Percentiles rank a stretch among this genome's conserved stretches.
Evolutionary conservation across 2,888 invertebrate genomes (phyloP).

Genomic region (Limnephilus rhombicus): DNA sequence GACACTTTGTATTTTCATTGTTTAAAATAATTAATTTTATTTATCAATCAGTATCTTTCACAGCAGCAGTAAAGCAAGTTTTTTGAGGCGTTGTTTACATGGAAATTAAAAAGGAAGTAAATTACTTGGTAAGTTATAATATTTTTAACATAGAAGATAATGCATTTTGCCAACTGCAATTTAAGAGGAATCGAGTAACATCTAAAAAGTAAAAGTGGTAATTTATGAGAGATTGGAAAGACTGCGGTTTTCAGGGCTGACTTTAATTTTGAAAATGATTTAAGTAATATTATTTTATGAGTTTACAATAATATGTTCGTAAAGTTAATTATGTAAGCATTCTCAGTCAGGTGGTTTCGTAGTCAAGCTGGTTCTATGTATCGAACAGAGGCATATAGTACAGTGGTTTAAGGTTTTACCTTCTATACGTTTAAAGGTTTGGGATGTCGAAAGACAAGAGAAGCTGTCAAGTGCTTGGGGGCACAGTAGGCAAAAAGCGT

Average conservation of each 20-base stretch:
- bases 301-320: not conserved
- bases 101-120: not conserved
- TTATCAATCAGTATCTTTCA: not conserved
- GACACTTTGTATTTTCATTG: not conserved
- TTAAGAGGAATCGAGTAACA: too few relatives aligned
- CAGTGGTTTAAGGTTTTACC: not conserved
- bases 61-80: not conserved
- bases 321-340: not conserved
- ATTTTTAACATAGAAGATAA: not conserved
- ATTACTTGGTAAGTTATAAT: not conserved
- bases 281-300: not conserved
- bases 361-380: not conserved
- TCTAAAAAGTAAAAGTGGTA: too few relatives aligned
- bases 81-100: not conserved
- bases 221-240: too few relatives aligned
- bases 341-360: not conserved
- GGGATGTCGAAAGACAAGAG: not conserved
- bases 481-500: conserved; percentile 52
- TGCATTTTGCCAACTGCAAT: not conserved
- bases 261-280: too few relatives aligned
- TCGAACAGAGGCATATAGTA: not conserved
- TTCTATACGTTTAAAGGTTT: not conserved
- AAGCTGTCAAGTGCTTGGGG: conserved; percentile 44
- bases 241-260: too few relatives aligned
- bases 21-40: not conserved